A percentile compares a stretch with the other conserved stretches of the same genome.
Evolutionary conservation across 2,113 vertebrate species (phyloP).

Genomic region (Symphodus melops): DNA sequence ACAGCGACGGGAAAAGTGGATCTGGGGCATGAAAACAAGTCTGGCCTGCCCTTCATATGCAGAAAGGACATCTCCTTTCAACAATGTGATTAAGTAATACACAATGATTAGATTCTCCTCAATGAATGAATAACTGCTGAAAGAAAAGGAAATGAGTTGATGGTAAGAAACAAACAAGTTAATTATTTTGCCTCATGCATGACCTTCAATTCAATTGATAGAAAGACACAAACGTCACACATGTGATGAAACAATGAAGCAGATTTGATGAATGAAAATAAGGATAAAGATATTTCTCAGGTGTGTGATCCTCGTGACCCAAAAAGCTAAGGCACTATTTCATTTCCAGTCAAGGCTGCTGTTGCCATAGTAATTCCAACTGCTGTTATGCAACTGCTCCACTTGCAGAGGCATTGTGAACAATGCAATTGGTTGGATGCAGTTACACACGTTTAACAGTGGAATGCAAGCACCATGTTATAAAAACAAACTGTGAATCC

Average conservation of each 20-base stretch:
- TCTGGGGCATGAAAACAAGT: neutral
- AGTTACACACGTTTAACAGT: slow-evolving; percentile 6
- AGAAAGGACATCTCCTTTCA: neutral
- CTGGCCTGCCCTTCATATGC: neutral
- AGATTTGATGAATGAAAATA: slow-evolving; percentile 34
- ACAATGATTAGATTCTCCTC: slow-evolving; percentile 9
- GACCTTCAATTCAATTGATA: neutral
- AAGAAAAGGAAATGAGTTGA: neutral
- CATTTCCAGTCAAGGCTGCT: slow-evolving; percentile 42
- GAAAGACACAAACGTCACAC: neutral
- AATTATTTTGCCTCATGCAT: neutral
- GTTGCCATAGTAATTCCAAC: slow-evolving; percentile 76
- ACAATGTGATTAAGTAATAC: neutral
- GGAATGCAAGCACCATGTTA: neutral
- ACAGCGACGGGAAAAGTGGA: slow-evolving; percentile 7
- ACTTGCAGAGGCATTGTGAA: slow-evolving; percentile 45
- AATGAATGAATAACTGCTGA: slow-evolving; percentile 12
- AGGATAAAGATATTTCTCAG: slow-evolving; percentile 4
- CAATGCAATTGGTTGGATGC: slow-evolving; percentile 25
- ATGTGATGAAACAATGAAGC: neutral
- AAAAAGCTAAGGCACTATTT: slow-evolving; percentile 45
- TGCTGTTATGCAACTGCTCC: slow-evolving; percentile 64
- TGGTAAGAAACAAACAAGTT: neutral
- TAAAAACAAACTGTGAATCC: neutral
- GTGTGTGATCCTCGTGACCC: slow-evolving; percentile 6